Conservation (phyloP, 2,888 invertebrate genomes). For the Cerastoderma edule region DNA sequence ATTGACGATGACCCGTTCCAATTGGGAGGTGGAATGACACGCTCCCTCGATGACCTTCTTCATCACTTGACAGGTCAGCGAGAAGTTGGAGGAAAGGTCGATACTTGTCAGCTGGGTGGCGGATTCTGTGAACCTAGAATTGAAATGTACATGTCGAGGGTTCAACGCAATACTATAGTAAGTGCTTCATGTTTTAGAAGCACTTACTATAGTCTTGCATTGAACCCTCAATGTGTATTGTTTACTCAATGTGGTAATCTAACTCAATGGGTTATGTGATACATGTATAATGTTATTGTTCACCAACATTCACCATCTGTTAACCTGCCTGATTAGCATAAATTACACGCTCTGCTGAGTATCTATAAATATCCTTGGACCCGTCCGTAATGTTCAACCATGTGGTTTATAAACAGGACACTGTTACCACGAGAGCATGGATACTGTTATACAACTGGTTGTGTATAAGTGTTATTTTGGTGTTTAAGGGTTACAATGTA, state of each 20-base stretch:
- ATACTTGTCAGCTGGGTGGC: conserved; percentile 65
- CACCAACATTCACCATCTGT: neutral
- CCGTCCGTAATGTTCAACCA: no score
- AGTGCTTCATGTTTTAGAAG: no score
- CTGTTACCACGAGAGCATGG: no score
- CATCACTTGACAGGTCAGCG: conserved; percentile 64
- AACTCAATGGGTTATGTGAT: neutral
- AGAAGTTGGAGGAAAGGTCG: conserved; percentile 68
- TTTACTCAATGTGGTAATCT: neutral
- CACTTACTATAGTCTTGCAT: neutral
- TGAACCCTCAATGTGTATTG: neutral
- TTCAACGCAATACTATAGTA: no score
- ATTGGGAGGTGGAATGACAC: conserved; percentile 39
- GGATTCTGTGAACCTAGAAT: conserved; percentile 62
- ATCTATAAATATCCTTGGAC: no score
- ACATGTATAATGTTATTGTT: neutral
- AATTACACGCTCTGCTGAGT: no score
- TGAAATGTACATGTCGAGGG: neutral
- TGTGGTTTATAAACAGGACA: no score
- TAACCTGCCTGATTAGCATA: no score
- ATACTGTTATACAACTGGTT: no score
- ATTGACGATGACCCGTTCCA: conserved; percentile 65
- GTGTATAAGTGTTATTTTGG: no score
- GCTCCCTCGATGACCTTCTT: conserved; percentile 64
- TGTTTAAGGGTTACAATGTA: no score